Conservation (phyloP, 2,888 invertebrate genomes). For the Diplazon laetatorius region DNA sequence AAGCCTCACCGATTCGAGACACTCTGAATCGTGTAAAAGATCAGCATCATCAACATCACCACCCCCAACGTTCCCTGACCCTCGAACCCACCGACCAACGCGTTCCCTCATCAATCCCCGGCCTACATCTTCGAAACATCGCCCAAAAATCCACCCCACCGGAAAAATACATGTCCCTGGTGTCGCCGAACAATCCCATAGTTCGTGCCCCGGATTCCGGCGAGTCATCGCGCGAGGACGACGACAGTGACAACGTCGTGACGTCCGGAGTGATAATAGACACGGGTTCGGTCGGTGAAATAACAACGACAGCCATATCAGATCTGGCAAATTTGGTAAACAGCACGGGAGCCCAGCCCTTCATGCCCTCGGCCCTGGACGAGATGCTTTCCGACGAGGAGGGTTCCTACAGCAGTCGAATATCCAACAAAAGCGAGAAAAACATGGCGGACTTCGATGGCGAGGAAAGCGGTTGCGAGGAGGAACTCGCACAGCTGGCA, state of each 20-base stretch:
- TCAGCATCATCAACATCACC: too few relatives aligned
- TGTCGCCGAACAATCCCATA: conserved; percentile 61
- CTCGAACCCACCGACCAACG: conserved; percentile 77
- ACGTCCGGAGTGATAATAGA: conserved; percentile 73
- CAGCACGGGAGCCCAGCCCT: conserved; percentile 76
- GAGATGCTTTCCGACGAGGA: conserved; percentile 81
- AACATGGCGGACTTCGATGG: conserved; percentile 98
- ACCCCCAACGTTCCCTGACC: conserved; percentile 75
- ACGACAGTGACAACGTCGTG: conserved; percentile 75
- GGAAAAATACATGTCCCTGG: conserved; percentile 61
- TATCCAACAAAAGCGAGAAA: conserved; percentile 96
- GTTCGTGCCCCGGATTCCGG: conserved; percentile 76
- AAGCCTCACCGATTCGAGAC: conserved; percentile 65
- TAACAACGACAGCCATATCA: conserved; percentile 81
- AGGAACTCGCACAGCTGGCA: conserved; percentile 90
- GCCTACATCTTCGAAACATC: conserved; percentile 66
- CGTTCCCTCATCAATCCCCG: conserved; percentile 71
- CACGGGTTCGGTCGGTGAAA: conserved; percentile 74
- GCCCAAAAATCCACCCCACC: conserved; percentile 57
- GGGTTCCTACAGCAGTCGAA: conserved; percentile 96
- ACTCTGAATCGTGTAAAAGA: conserved; percentile 77
- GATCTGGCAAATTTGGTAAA: conserved; percentile 83
- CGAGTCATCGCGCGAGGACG: conserved; percentile 80
- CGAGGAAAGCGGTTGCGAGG: conserved; percentile 94
- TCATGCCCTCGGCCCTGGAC: conserved; percentile 77